A percentile compares a stretch with the other conserved stretches of the same genome.
These are phyloP conservation scores for Drosophila sproati DNA, from an alignment of 1,140 invertebrate genomes.

Conservation along the genomic window DNA sequence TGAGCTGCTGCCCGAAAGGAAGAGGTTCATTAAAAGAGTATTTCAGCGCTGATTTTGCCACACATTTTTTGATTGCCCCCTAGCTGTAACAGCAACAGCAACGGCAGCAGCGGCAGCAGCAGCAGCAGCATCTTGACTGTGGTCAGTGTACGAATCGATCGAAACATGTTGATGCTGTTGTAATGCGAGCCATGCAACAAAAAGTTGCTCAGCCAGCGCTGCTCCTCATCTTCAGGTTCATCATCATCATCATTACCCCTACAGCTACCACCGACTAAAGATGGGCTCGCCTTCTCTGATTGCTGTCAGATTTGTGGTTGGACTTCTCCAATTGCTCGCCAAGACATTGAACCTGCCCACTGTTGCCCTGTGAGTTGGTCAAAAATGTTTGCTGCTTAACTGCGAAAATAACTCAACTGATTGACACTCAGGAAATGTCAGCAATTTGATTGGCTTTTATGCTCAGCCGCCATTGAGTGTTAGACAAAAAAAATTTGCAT, in stretches of 20 bases:
- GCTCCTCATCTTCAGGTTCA: slow-evolving; percentile 35
- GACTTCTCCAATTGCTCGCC: background rate
- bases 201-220: slow-evolving; percentile 51
- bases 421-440: slow-evolving; percentile 82
- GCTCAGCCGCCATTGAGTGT: slow-evolving; percentile 55
- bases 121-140: slow-evolving; percentile 44
- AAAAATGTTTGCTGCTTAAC: slow-evolving; percentile 17
- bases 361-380: slow-evolving; percentile 7
- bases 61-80: slow-evolving; percentile 78
- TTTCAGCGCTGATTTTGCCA: slow-evolving; percentile 77
- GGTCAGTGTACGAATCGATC: slow-evolving; percentile 63
- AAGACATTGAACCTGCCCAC: slow-evolving; percentile 46
- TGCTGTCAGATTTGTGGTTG: slow-evolving; percentile 63
- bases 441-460: slow-evolving; percentile 78
- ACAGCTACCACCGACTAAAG: slow-evolving; percentile 16
- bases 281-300: slow-evolving; percentile 35
- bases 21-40: slow-evolving; percentile 82
- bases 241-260: slow-evolving; percentile 59
- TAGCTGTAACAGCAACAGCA: slow-evolving; percentile 4
- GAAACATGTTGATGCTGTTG: slow-evolving; percentile 58
- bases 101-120: slow-evolving; percentile 1
- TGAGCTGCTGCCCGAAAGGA: slow-evolving; percentile 55
- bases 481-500: slow-evolving; percentile 77
- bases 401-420: slow-evolving; percentile 59
- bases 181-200: slow-evolving; percentile 38